Percentiles rank a stretch among this genome's conserved stretches.
Evolutionary conservation across 2,113 vertebrate species (phyloP).

Genomic region (Boulengeromyrus knoepffleri): DNA sequence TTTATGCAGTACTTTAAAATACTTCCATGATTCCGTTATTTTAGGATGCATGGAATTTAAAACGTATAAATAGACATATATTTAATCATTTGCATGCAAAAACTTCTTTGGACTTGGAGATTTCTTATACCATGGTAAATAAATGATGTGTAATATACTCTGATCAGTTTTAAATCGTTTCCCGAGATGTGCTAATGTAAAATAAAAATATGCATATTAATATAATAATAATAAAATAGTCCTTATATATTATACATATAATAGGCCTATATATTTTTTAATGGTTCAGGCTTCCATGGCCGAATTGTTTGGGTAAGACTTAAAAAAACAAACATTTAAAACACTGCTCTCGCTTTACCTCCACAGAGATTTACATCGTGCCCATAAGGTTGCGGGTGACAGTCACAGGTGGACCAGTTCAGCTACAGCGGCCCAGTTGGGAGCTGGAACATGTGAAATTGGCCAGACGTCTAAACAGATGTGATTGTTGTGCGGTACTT

Average conservation of each 20-base stretch:
- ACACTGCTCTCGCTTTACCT: not conserved
- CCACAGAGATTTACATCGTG: not conserved
- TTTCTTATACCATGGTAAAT: not conserved
- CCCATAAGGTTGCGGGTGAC: not conserved
- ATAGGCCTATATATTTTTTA: not conserved
- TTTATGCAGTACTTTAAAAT: not conserved
- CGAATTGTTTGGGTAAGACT: not conserved
- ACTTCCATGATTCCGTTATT: not conserved
- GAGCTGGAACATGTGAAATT: not conserved
- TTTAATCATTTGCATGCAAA: not conserved
- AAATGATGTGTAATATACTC: not conserved
- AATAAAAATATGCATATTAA: not conserved
- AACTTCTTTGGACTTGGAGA: not conserved
- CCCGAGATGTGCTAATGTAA: not conserved
- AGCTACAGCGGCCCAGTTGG: not conserved
- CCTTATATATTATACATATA: not conserved
- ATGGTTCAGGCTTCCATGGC: not conserved
- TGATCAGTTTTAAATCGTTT: not conserved
- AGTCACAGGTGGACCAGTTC: not conserved
- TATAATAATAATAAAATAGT: not conserved
- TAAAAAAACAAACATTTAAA: not conserved
- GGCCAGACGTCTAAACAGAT: not conserved
- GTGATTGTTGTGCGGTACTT: not conserved
- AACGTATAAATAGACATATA: not conserved
- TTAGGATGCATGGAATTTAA: not conserved